Conservation (phyloP, 2,113 vertebrate genomes). For the Apistogramma diplotaenia region DNA sequence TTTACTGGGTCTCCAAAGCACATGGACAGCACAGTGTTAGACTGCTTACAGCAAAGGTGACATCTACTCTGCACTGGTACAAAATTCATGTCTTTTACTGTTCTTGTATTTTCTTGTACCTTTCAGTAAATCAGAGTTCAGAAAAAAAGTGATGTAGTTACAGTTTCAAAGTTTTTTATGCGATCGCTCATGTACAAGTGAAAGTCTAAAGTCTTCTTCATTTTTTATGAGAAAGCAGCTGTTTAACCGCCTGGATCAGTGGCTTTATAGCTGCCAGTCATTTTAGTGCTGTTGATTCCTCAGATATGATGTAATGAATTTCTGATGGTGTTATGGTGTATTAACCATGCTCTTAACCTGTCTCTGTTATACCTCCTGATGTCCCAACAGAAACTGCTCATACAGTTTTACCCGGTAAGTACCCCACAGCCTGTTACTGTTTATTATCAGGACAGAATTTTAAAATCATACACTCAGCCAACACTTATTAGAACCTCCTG, state of each 20-base stretch:
- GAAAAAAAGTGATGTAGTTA: background rate
- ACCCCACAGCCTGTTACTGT: background rate
- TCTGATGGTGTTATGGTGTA: background rate
- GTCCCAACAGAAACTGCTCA: constrained; percentile 67
- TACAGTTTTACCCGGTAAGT: constrained; percentile 76
- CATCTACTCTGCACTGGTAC: background rate
- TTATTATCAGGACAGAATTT: background rate
- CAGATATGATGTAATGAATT: background rate
- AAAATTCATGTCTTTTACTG: background rate
- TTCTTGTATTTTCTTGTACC: background rate
- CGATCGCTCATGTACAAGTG: background rate
- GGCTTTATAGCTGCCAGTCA: background rate
- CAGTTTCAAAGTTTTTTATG: background rate
- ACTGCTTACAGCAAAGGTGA: background rate
- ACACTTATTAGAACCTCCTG: background rate
- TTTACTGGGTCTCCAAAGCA: background rate
- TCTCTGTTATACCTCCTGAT: constrained; percentile 16
- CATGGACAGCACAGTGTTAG: background rate
- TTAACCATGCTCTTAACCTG: background rate
- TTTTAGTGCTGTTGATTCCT: background rate
- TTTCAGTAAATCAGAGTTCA: background rate
- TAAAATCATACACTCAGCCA: background rate
- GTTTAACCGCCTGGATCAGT: background rate
- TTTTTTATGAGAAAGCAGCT: background rate
- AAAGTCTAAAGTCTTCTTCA: background rate